Conservation (phyloP, 2,113 vertebrate genomes). For the Tychaedon coryphoeus region DNA sequence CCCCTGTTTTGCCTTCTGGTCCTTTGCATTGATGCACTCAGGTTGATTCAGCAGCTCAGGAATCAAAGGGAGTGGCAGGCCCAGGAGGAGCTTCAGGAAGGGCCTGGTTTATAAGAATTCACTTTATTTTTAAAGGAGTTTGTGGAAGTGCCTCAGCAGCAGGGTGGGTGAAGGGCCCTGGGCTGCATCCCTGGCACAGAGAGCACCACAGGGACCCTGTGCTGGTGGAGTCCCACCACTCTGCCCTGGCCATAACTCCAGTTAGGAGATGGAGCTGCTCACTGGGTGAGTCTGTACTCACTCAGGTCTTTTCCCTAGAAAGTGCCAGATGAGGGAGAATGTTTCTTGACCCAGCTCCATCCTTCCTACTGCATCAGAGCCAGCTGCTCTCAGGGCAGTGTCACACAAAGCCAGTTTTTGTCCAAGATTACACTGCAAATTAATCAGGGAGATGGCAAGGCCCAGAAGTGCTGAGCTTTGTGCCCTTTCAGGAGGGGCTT, state of each 20-base stretch:
- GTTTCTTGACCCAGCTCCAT: not conserved
- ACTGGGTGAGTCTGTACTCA: accelerated
- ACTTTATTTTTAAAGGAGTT: not conserved
- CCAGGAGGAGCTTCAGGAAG: not conserved
- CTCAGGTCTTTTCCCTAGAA: not conserved
- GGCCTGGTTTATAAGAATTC: not conserved
- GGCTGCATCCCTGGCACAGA: not conserved
- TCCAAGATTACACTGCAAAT: not conserved
- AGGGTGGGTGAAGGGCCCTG: accelerated
- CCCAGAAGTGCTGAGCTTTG: not conserved
- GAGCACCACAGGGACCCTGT: accelerated
- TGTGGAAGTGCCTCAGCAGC: not conserved
- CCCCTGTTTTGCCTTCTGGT: conserved; percentile 5
- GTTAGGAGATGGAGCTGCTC: not conserved
- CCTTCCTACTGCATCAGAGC: not conserved
- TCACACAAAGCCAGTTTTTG: not conserved
- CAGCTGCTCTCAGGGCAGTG: not conserved
- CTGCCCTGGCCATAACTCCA: not conserved
- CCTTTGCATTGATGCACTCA: not conserved
- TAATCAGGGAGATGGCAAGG: not conserved
- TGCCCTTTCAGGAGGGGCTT: not conserved
- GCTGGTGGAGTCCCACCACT: not conserved
- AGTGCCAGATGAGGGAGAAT: too few relatives aligned
- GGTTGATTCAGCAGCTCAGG: not conserved
- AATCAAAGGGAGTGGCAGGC: conserved; percentile 10